Evolutionary conservation across 2,888 invertebrate genomes (phyloP).

Genomic region (Andrena trimmerana): DNA sequence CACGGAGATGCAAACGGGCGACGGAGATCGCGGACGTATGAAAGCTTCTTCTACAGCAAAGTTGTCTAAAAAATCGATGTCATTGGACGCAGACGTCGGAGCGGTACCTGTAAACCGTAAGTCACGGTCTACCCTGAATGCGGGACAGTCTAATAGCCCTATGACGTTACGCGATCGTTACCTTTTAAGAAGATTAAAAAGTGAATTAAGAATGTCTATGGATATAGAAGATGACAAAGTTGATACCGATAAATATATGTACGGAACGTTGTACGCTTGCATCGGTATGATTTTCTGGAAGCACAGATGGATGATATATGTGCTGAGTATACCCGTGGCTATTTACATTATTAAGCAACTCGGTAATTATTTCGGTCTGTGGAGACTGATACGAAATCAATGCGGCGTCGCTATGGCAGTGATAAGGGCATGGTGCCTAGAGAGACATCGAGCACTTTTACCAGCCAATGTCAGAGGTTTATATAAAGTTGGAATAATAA

Average conservation of each 20-base stretch:
- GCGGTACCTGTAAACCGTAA: conserved; percentile 28
- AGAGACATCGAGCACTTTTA: conserved; percentile 89
- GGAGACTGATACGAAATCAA: conserved; percentile 81
- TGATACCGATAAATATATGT: conserved; percentile 88
- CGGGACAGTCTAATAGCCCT: conserved; percentile 10
- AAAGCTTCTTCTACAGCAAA: conserved; percentile 21
- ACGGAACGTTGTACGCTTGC: conserved; percentile 93
- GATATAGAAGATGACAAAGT: conserved; percentile 78
- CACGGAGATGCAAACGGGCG: not conserved
- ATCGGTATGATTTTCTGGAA: conserved; percentile 94
- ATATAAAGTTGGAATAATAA: conserved; percentile 89
- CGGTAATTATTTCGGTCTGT: conserved; percentile 84
- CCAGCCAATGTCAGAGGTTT: conserved; percentile 93
- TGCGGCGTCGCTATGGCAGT: conserved; percentile 84
- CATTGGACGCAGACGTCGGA: conserved; percentile 74
- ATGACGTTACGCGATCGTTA: conserved; percentile 74
- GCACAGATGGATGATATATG: conserved; percentile 92
- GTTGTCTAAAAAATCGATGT: conserved; percentile 74
- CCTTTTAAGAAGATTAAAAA: conserved; percentile 78
- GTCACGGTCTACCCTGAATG: conserved; percentile 54
- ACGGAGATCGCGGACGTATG: conserved; percentile 12
- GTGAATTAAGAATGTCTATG: conserved; percentile 78
- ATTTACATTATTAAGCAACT: conserved; percentile 88
- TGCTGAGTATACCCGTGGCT: conserved; percentile 91
- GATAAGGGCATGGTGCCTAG: conserved; percentile 88